Conservation (phyloP, 2,797 vertebrate genomes). For the Cichlasoma orientale region DNA sequence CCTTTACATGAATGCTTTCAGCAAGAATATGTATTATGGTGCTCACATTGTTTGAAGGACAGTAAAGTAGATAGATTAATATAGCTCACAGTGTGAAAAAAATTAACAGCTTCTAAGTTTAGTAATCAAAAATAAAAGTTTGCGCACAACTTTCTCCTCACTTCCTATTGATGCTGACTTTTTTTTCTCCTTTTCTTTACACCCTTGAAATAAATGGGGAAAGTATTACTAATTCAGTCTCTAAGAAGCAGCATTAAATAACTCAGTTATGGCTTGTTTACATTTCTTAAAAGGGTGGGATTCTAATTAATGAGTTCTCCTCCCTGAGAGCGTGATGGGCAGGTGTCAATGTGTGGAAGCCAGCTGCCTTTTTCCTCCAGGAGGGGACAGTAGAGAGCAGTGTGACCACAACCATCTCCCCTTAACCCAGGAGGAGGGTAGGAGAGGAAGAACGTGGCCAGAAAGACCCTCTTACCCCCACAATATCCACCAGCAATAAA, state of each 20-base stretch:
- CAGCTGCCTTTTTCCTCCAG: slow-evolving; percentile 63
- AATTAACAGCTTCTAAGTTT: slow-evolving; percentile 33
- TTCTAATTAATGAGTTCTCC: not conserved
- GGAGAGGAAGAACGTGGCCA: not conserved
- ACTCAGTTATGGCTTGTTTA: not conserved
- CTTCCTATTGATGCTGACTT: slow-evolving; percentile 36
- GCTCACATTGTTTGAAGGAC: slow-evolving; percentile 58
- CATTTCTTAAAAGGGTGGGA: not conserved
- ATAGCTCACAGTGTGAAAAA: slow-evolving; percentile 22
- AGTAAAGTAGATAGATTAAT: slow-evolving; percentile 49
- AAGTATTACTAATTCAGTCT: slow-evolving; percentile 7
- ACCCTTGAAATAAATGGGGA: slow-evolving; percentile 18
- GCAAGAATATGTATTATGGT: slow-evolving; percentile 33
- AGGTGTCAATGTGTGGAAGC: slow-evolving; percentile 50
- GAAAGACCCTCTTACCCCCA: slow-evolving; percentile 20
- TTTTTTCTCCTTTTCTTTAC: slow-evolving; percentile 21
- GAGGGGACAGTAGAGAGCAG: slow-evolving; percentile 76
- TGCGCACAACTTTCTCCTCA: slow-evolving; percentile 24
- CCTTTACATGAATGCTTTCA: slow-evolving; percentile 61
- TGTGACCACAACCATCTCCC: slow-evolving; percentile 35
- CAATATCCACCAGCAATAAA: slow-evolving; percentile 14
- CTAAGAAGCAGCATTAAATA: slow-evolving; percentile 2
- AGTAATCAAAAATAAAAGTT: slow-evolving; percentile 58
- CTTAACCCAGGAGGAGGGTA: slow-evolving; percentile 12
- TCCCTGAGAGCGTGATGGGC: slow-evolving; percentile 42